Conservation (phyloP, 2,888 invertebrate species). For the Liposcelis brunnea region DNA sequence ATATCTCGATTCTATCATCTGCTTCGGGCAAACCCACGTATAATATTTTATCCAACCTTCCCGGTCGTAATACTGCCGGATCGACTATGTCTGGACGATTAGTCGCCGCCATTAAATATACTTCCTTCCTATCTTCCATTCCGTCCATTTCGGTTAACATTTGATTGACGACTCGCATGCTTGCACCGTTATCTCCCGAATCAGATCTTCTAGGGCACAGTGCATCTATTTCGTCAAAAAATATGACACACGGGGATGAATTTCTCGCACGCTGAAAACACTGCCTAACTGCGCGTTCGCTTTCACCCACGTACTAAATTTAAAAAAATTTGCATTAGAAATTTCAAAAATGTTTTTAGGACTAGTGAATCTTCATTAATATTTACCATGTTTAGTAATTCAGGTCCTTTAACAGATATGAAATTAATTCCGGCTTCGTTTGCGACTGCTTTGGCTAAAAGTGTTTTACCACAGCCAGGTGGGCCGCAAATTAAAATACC, state of each 20-base stretch:
- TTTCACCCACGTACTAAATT: slow-evolving; percentile 86
- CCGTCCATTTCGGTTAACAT: slow-evolving; percentile 98
- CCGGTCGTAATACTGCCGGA: slow-evolving; percentile 77
- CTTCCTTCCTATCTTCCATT: slow-evolving; percentile 74
- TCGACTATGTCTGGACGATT: slow-evolving; percentile 95
- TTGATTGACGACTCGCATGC: slow-evolving; percentile 85
- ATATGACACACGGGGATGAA: slow-evolving; percentile 94
- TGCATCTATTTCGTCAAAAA: slow-evolving; percentile 96
- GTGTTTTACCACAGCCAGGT: slow-evolving; percentile 91
- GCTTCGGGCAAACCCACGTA: slow-evolving; percentile 76
- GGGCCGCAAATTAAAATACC: slow-evolving; percentile 93
- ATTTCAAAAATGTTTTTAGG: not conserved
- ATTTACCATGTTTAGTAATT: slow-evolving; percentile 84
- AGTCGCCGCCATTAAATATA: slow-evolving; percentile 89
- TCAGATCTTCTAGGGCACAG: slow-evolving; percentile 79
- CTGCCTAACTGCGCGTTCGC: slow-evolving; percentile 89
- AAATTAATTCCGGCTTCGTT: slow-evolving; percentile 98
- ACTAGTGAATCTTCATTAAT: not conserved
- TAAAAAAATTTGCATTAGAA: not conserved
- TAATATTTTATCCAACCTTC: slow-evolving; percentile 75
- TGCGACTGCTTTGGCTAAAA: slow-evolving; percentile 94
- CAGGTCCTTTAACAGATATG: slow-evolving; percentile 97
- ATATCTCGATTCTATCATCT: slow-evolving; percentile 69
- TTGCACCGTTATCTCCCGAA: slow-evolving; percentile 52
- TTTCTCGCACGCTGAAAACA: slow-evolving; percentile 89